Conservation (phyloP, 1,140 invertebrate species). For the Drosophila micromelanica region DNA sequence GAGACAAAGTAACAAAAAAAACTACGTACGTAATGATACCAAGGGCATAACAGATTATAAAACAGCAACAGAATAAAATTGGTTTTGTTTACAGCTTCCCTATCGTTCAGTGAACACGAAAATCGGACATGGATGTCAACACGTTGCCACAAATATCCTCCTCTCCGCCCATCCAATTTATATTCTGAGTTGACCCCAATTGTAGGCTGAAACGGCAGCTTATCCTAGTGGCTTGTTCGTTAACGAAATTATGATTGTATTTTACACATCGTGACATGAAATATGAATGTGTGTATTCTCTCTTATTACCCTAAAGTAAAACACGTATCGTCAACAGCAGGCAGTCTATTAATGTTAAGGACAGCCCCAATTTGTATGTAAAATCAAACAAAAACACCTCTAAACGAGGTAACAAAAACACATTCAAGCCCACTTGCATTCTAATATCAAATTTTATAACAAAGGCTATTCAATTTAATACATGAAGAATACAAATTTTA, state of each 20-base stretch:
- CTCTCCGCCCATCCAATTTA: slow-evolving; percentile 20
- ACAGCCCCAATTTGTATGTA: no score
- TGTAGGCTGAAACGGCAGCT: neutral
- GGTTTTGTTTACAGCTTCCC: slow-evolving; percentile 14
- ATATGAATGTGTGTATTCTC: slow-evolving; percentile 45
- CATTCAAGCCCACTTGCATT: no score
- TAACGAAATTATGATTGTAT: slow-evolving; percentile 65
- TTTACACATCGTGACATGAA: slow-evolving; percentile 62
- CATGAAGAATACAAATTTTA: no score
- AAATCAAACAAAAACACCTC: no score
- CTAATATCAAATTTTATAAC: no score
- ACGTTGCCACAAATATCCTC: slow-evolving; percentile 7
- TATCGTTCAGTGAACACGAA: neutral
- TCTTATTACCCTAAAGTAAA: slow-evolving; percentile 31
- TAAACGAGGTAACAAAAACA: no score
- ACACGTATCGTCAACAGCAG: neutral
- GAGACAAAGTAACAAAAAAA: slow-evolving; percentile 42
- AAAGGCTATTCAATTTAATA: no score
- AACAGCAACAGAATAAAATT: slow-evolving; percentile 43
- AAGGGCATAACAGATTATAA: slow-evolving; percentile 48
- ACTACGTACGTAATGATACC: slow-evolving; percentile 34
- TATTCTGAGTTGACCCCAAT: neutral
- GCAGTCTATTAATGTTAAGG: no score
- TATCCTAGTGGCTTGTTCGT: slow-evolving; percentile 35
- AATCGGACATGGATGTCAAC: neutral